Conservation (phyloP, 2,888 invertebrate species). For the Melolontha melolontha region DNA sequence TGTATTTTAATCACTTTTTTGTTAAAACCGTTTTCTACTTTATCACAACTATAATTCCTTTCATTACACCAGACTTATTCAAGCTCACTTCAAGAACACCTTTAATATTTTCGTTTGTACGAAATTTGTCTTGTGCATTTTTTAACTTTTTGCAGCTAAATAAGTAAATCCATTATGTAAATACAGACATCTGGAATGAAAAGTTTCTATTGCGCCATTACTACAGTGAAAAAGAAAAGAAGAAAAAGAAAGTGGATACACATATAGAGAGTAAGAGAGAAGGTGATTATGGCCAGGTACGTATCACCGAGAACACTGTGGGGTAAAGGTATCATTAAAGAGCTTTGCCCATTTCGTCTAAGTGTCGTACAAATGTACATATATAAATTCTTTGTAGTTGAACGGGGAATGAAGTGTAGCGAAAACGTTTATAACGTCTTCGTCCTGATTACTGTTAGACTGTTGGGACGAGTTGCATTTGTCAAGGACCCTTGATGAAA, state of each 20-base stretch:
- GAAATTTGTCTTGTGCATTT: background rate
- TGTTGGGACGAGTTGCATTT: slow-evolving; percentile 54
- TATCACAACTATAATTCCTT: too few relatives aligned
- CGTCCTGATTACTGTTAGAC: slow-evolving; percentile 55
- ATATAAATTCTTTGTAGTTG: slow-evolving; percentile 58
- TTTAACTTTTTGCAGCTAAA: slow-evolving; percentile 25
- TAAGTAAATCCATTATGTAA: slow-evolving; percentile 34
- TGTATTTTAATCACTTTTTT: too few relatives aligned
- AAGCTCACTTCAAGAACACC: too few relatives aligned
- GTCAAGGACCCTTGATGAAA: slow-evolving; percentile 55
- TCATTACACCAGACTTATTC: background rate
- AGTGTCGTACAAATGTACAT: slow-evolving; percentile 57
- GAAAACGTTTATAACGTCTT: slow-evolving; percentile 54
- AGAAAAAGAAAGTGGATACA: background rate
- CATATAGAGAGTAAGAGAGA: slow-evolving; percentile 22
- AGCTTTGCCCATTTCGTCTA: slow-evolving; percentile 55
- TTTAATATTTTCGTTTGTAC: background rate
- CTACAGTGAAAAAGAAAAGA: slow-evolving; percentile 8
- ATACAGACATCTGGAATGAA: slow-evolving; percentile 40
- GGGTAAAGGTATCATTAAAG: slow-evolving; percentile 46
- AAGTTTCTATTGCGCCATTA: slow-evolving; percentile 37
- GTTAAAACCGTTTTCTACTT: too few relatives aligned
- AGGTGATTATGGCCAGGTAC: slow-evolving; percentile 3
- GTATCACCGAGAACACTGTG: slow-evolving; percentile 19
- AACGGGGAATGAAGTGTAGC: slow-evolving; percentile 56